Evolutionary conservation across 2,888 invertebrate genomes (phyloP), one percentile per base, ranked within the genome.

Genomic region (Rugalucina vietnamica): DNA sequence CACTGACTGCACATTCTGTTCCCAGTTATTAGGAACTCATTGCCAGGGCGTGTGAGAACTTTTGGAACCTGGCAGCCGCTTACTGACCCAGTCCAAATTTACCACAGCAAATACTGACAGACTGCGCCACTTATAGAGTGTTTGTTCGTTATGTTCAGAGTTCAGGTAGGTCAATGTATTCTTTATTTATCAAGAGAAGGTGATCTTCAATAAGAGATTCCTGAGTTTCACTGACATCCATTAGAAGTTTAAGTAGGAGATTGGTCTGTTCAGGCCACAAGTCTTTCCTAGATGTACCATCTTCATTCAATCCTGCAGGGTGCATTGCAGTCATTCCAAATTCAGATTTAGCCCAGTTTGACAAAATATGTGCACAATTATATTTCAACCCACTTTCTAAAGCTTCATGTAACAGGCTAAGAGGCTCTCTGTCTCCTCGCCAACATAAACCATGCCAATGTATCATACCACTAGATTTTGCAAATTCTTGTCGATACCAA

Each of bases 401-500:
- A 14, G 76, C 74, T 27, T 83, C 50, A 72, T 77, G 34, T 24
- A 88, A 8, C 1, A 88, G 65, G n/a, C 78, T 79, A 39, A 84
- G 86, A 1, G 88, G 86, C 69, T 88, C 73, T 65, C 71, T 76
- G 54, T 88, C 85, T 34, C 43, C 18, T n/a, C 83, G 74, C 89
- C 88, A 89, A 72, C 81, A 90, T 0, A 91, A 60, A 54, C 91
- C 89, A 87, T 89, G 88, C 88, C 84, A 88, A 60, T 89, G 88
- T 24, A 88, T 60, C 88, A 90, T 88, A 2, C 87, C 88, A 37
- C 89, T 70, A 14, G 90, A 89, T 60, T 90, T 88, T 0, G 88
- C 87, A 83, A 89, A 89, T 76, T 88, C 88, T 76, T 87, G 83
- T 27, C 90, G n/a, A 65, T 87, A 90, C 91, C 91, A 91, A 39